These are phyloP conservation scores for Thecophora atra DNA, from an alignment of 2,888 invertebrate species.

Conservation along the genomic window DNA sequence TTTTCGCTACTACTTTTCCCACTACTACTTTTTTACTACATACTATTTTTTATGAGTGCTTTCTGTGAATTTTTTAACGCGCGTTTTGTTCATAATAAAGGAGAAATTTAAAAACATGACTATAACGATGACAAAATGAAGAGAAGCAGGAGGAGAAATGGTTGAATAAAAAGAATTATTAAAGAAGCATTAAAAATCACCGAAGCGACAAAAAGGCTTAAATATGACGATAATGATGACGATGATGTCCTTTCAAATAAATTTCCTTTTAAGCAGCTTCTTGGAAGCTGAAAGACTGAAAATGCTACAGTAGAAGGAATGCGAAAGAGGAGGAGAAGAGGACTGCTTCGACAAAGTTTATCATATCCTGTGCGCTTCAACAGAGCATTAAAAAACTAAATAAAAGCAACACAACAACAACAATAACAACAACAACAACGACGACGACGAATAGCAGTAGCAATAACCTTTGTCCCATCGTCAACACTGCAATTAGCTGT, in stretches of 20 bases:
- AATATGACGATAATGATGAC: slow-evolving; percentile 1
- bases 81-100: slow-evolving; percentile 10
- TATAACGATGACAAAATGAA: too few relatives aligned
- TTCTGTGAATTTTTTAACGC: slow-evolving; percentile 11
- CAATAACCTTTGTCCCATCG: slow-evolving; percentile 2
- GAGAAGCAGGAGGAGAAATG: neutral
- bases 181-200: neutral
- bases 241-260: slow-evolving; percentile 34
- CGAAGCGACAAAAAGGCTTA: slow-evolving; percentile 23
- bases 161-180: neutral
- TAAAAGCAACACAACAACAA: neutral
- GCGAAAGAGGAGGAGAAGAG: neutral
- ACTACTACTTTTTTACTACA: neutral
- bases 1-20: neutral
- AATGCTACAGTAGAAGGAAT: neutral
- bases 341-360: neutral
- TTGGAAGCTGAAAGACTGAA: neutral
- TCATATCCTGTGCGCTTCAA: neutral
- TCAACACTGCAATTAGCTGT: slow-evolving; percentile 32
- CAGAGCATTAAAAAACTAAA: slow-evolving; percentile 14
- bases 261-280: slow-evolving; percentile 34
- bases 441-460: neutral
- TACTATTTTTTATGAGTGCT: neutral
- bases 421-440: slow-evolving; percentile 12
- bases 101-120: too few relatives aligned